Evolutionary conservation across 2,888 invertebrate genomes (phyloP).

Genomic region (Dioctria linearis): DNA sequence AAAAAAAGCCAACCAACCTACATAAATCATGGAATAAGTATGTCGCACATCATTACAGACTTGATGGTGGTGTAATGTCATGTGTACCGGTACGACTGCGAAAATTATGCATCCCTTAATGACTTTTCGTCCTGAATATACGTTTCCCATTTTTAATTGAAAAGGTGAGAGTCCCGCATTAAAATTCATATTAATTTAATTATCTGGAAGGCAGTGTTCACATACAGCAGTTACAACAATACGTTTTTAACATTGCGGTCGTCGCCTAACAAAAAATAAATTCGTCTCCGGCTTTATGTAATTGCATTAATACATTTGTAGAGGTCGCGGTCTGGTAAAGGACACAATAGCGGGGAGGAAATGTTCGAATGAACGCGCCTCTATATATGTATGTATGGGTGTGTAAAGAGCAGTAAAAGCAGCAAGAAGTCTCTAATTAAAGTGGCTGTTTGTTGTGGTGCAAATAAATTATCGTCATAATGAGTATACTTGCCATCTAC

Average conservation of each 20-base stretch:
- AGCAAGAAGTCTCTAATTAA: conserved; percentile 53
- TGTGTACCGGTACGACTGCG: too few species aligned
- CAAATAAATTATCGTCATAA: conserved; percentile 59
- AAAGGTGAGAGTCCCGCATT: conserved; percentile 21
- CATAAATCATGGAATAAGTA: too few species aligned
- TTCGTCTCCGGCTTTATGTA: neutral
- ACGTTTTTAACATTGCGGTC: conserved; percentile 7
- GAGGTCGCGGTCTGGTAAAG: neutral
- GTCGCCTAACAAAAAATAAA: conserved; percentile 5
- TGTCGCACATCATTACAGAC: too few species aligned
- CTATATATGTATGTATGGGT: too few species aligned
- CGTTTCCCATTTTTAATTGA: neutral
- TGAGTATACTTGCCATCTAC: conserved; percentile 40
- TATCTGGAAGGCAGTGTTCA: conserved; percentile 3
- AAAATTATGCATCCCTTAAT: conserved; percentile 30
- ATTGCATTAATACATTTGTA: conserved; percentile 43
- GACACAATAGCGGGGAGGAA: neutral
- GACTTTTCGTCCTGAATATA: conserved; percentile 16
- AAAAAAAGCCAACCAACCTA: too few species aligned
- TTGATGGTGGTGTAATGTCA: too few species aligned
- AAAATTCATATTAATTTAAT: conserved; percentile 32
- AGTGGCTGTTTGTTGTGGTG: conserved; percentile 57
- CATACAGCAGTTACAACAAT: conserved; percentile 1
- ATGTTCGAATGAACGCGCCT: conserved; percentile 18
- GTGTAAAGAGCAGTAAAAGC: neutral